Evolutionary conservation across 2,888 invertebrate genomes (phyloP), one percentile per base, ranked within the genome.

Genomic region (Helicoverpa assulta): DNA sequence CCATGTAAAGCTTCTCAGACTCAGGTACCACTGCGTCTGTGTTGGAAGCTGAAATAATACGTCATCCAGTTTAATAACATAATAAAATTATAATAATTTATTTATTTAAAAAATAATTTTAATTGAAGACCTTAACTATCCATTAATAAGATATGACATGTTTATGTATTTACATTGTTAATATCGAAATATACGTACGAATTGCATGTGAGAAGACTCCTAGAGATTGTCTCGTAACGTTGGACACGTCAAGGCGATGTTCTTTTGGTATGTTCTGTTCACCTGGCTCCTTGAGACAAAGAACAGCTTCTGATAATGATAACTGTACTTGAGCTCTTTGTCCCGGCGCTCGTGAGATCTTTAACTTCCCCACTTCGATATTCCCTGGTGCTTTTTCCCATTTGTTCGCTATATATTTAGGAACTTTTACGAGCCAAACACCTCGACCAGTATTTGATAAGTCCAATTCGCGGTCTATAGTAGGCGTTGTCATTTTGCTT

Each of bases 341-440:
- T 7, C 98, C 98, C 16, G 97, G 97, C 59, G 96, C 97, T 94
- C 98, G 97, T 40, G 97, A 97, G 86, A 99, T 99, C 89, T 97
- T 98, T 64, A 99, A 95, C 93, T 99, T 99, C 16, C 99, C 99
- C 55, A 99, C 99, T 96, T 99, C 99, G 87, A 98, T 97, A 88
- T 98, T 98, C 54, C 98, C 98, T n/a, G 98, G 97, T 10, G 98
- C 97, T 90, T 98, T 98, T 89, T 98, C 98, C 99, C 99, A 99
- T 96, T 98, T 97, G 86, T 98, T 98, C 6, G 99, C 98, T 83
- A 99, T 97, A 92, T 99, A 99, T 95, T 99, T 99, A 0, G 99
- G 99, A 12, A 98, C 98, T 95, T 99, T 99, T 0, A 99, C 99
- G 8, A 99, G 96, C 99, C 99, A 99, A 14, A 99, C 98, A 71